Percentiles rank a stretch among this genome's conserved stretches.
Evolutionary conservation across 2,113 vertebrate species (phyloP).

Genomic region (Bombycilla garrulus): DNA sequence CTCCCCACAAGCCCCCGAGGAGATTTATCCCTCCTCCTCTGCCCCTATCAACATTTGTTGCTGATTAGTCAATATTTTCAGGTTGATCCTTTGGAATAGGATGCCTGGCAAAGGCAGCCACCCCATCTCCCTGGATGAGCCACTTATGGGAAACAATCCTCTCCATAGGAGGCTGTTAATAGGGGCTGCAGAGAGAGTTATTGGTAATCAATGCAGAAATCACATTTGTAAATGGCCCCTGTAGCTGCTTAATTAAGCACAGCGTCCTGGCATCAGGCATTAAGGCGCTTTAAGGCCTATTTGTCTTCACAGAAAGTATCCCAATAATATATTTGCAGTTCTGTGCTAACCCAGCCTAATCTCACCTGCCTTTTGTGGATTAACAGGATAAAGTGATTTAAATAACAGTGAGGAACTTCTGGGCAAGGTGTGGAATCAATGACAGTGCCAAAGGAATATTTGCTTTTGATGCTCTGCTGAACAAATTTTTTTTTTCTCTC

Average conservation of each 20-base stretch:
- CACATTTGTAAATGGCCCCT: constrained; percentile 38
- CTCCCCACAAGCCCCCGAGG: neutral
- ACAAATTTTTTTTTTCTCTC: neutral
- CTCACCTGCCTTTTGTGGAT: constrained; percentile 31
- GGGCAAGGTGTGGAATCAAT: neutral
- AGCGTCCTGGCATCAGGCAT: neutral
- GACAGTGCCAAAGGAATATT: neutral
- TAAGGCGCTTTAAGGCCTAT: neutral
- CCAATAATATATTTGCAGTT: constrained; percentile 29
- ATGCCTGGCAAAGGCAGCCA: neutral
- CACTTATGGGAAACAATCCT: constrained; percentile 5
- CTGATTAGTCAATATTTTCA: constrained; percentile 9
- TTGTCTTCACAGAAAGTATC: constrained; percentile 23
- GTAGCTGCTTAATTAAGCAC: constrained; percentile 59
- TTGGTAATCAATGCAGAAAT: constrained; percentile 52
- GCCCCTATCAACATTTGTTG: neutral
- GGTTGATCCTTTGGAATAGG: neutral
- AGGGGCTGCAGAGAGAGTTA: constrained; percentile 25
- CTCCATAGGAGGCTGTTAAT: neutral
- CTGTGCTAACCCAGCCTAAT: neutral
- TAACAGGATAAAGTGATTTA: constrained; percentile 32
- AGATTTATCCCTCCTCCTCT: constrained; percentile 22
- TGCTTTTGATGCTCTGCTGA: neutral
- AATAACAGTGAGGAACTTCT: neutral
- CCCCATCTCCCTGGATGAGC: neutral